These are phyloP conservation scores for Uria lomvia DNA, from an alignment of 2,113 vertebrate genomes.

Conservation along the genomic window DNA sequence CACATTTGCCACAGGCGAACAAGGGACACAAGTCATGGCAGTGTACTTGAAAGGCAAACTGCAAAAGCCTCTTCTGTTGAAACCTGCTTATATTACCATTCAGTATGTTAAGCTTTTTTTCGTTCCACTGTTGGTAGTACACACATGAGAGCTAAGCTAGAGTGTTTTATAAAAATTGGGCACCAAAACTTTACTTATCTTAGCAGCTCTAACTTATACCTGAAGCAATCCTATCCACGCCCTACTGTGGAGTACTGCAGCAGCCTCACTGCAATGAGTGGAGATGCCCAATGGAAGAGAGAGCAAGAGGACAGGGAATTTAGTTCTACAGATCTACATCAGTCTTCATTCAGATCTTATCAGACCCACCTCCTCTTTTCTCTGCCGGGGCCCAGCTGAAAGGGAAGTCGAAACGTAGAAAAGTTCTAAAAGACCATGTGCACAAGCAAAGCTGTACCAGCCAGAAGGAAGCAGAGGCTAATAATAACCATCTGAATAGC, in stretches of 20 bases:
- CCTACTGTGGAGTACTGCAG: background rate
- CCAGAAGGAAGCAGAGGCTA: background rate
- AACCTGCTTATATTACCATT: background rate
- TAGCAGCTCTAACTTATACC: background rate
- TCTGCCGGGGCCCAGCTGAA: background rate
- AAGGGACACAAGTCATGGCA: background rate
- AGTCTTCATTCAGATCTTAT: background rate
- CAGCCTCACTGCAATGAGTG: background rate
- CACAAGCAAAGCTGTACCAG: background rate
- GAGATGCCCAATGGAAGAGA: background rate
- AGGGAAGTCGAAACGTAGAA: background rate
- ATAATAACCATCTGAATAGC: slow-evolving; percentile 21
- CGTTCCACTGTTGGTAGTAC: background rate
- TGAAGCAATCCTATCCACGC: background rate
- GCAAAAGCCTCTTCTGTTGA: background rate
- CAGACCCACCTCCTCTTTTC: background rate
- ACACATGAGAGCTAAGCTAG: background rate
- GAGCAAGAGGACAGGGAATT: background rate
- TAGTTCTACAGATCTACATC: background rate
- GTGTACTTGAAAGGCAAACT: background rate
- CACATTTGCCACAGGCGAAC: background rate
- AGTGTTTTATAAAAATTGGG: background rate
- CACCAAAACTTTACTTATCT: background rate
- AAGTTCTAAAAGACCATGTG: background rate
- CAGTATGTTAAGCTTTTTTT: background rate